These are phyloP conservation scores for Fragum whitleyi DNA, from an alignment of 2,888 invertebrate species.

Conservation along the genomic window DNA sequence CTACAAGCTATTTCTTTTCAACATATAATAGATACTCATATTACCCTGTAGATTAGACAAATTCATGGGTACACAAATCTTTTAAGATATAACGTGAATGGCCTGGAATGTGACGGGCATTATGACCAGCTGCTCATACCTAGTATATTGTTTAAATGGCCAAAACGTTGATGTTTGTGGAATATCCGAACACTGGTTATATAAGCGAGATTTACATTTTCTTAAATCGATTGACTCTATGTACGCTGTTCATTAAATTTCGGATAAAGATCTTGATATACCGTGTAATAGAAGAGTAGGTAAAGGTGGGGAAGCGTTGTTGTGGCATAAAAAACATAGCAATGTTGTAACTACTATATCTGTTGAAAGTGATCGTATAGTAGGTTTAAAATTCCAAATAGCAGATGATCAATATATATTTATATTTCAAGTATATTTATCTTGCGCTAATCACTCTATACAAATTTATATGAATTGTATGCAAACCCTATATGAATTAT, in stretches of 20 bases:
- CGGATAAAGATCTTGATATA: neutral
- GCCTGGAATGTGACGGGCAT: neutral
- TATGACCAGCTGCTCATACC: neutral
- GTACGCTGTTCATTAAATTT: neutral
- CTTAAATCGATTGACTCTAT: neutral
- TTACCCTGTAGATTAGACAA: neutral
- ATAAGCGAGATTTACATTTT: neutral
- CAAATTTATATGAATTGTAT: neutral
- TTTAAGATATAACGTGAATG: neutral
- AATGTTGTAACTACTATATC: neutral
- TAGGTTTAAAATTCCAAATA: neutral
- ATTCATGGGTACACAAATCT: neutral
- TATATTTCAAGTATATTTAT: constrained; percentile 6
- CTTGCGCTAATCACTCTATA: neutral
- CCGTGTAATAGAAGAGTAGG: constrained; percentile 3
- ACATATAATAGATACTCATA: constrained; percentile 3
- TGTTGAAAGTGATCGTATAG: constrained; percentile 1
- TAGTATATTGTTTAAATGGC: neutral
- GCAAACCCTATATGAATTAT: neutral
- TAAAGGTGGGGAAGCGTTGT: neutral
- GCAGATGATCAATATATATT: neutral
- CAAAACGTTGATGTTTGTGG: neutral
- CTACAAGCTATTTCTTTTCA: neutral
- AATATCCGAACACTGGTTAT: constrained; percentile 1
- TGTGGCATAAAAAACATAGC: constrained; percentile 1